phyloP scores from a whole-genome alignment of 2,113 vertebrate genomes.

The Phaethornis superciliosus region DNA sequence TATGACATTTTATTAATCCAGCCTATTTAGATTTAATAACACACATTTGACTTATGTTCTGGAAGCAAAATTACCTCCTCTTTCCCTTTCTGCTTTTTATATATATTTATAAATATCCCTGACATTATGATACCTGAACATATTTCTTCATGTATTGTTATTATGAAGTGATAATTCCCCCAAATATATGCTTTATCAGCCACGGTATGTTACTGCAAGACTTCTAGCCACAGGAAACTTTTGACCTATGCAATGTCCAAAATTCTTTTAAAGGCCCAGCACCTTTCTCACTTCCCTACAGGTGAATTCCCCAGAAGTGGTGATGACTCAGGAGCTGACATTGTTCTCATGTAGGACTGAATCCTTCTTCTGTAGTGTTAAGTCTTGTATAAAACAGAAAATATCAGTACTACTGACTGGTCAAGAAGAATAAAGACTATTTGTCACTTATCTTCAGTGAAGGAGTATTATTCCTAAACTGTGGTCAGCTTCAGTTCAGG shows the following conservation, averaged over 20 bases:
- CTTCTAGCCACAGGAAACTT: neutral
- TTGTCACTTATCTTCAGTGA: neutral
- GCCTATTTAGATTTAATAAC: conserved; percentile 64
- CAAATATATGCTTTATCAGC: neutral
- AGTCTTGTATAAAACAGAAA: neutral
- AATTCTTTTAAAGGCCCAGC: fast-evolving
- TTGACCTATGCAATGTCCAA: neutral
- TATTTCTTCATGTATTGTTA: neutral
- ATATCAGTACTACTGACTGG: neutral
- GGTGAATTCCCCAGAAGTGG: neutral
- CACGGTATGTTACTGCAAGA: neutral
- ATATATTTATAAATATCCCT: conserved; percentile 16
- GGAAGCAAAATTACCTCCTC: conserved; percentile 37
- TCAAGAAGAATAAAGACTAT: neutral
- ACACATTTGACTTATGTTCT: conserved; percentile 50
- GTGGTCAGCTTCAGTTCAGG: neutral
- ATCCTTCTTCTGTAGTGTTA: neutral
- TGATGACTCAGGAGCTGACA: neutral
- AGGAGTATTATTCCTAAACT: neutral
- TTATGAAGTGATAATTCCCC: neutral
- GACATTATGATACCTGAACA: neutral
- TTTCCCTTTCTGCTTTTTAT: conserved; percentile 8
- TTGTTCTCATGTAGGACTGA: neutral
- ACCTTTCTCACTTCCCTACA: neutral
- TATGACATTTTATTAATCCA: conserved; percentile 71